Evolutionary conservation across 2,888 invertebrate genomes (phyloP), one percentile per base, ranked within the genome.

Genomic region (Cerastis leucographa): DNA sequence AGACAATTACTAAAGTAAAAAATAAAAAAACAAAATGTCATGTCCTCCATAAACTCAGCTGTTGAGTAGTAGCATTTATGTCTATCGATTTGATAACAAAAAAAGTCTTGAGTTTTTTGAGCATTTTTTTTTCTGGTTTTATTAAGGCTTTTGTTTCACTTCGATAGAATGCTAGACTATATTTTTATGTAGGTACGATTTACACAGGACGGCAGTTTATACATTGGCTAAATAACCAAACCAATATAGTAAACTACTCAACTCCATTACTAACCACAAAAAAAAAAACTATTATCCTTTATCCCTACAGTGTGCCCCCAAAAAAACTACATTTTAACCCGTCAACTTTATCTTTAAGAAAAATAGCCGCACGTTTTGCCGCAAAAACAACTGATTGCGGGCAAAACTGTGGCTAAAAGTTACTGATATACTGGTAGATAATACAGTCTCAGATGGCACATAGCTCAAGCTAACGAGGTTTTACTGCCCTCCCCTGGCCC

Each of bases 381-480:
- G 65, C 56, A 78, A 85, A 84, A 81, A 83, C 86, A 81, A 82
- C 84, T 78, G 74, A 84, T 85, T 83, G 62, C 7, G 74, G 61
- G 62, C 78, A 83, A 83, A 83, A 86, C 83, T 85, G 85, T 88
- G 84, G 87, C 84, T 87, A 86, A 87, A 90, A 89, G 85, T 90
- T 88, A 85, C 83, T 90, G 89, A 91, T 89, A 90, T 90, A 88
- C 84, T 87, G 85, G 82, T 80, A 85, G 86, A 89, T 93, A 92
- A 92, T 91, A 91, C 81, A 88, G 92, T 90, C 94, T 93, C 93
- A 90, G 91, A 94, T 91, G 93, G 93, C 92, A 93, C 94, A 94
- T 95, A 93, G 94, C 92, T 96, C 95, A 96, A 92, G 88, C 90
- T 96, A 96, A 96, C 95, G 95, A 96, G 95, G 91, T 92, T 95